These are phyloP conservation scores for Trematomus loennbergii DNA, from an alignment of 2,113 vertebrate genomes.

Conservation along the genomic window DNA sequence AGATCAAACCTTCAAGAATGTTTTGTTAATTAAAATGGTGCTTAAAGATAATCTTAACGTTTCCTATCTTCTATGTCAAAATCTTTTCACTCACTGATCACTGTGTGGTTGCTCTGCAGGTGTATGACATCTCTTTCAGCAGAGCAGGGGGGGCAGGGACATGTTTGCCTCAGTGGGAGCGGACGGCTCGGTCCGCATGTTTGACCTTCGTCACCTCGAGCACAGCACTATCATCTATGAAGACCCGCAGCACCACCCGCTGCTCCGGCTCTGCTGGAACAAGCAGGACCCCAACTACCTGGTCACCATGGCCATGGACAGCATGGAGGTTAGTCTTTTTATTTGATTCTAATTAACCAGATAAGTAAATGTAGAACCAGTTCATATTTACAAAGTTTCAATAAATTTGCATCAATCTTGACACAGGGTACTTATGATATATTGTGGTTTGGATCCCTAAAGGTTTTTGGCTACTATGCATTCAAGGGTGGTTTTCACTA, in stretches of 20 bases:
- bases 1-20: not conserved
- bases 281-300: conserved; percentile 96
- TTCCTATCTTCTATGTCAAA: not conserved
- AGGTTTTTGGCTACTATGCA: too few relatives aligned
- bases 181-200: conserved; percentile 92
- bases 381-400: too few relatives aligned
- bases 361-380: too few relatives aligned
- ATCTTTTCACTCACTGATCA: not conserved
- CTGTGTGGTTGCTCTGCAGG: conserved; percentile 13
- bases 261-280: conserved; percentile 95
- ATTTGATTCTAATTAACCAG: too few relatives aligned
- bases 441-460: too few relatives aligned
- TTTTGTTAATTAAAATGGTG: not conserved
- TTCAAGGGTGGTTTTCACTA: too few relatives aligned
- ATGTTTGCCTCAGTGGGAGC: conserved; percentile 95
- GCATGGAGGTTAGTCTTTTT: conserved; percentile 87
- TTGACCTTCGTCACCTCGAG: conserved; percentile 91
- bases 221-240: conserved; percentile 69
- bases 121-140: conserved; percentile 41
- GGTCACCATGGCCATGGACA: conserved; percentile 95
- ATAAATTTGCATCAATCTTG: too few relatives aligned
- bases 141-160: conserved; percentile 86
- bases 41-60: not conserved
- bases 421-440: too few relatives aligned
- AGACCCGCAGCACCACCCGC: conserved; percentile 87